Evolutionary conservation across 92 coral and sea anemone genomes (phyloP), one percentile per base, ranked within the genome.

Genomic region (Actinernus sp.): DNA sequence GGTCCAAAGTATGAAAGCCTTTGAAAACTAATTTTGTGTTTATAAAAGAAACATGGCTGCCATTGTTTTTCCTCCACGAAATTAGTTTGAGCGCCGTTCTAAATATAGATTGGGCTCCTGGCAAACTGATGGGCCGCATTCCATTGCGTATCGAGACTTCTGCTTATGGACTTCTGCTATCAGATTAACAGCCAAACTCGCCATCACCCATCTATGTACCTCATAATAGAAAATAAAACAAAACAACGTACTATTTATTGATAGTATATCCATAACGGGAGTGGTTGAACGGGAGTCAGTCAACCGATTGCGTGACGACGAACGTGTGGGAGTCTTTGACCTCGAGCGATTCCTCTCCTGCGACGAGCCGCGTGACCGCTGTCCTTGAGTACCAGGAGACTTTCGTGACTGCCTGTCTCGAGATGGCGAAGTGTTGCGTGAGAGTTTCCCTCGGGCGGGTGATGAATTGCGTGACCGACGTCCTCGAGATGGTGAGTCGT

Each of bases 401-500:
- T 44, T 70, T 16, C 78, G 67, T 43, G 78, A 25, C 40, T 21
- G 40, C 47, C 78, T 20, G 1, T 48, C 39, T 25, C 68, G 76
- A 14, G 80, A 21, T 7, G 96, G 82, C 19, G 74, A 79, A 39
- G 78, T 55, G 49, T 37, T 82, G 22, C 59, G 68, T 18, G 82
- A 71, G 41, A 17, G 25, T 31, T 47, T 46, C 2, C 55, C 54
- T 14, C 44, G 28, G 30, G 49, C 40, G 13, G 84, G 79, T n/a
- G 96, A 75, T 12, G 79, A 63, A 2, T 72, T 68, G 27, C 88
- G 86, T 38, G 86, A 80, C 11, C 83, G 41, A 46, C 72, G 55
- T 24, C 82, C 78, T 33, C 65, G 68, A 17, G 84, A 20, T 10
- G 92, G 96, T 7, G 96, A 90, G 29, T 80, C 11, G 49, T 80